Conservation (phyloP, 2,888 invertebrate genomes). For the Machimus rusticus region DNA sequence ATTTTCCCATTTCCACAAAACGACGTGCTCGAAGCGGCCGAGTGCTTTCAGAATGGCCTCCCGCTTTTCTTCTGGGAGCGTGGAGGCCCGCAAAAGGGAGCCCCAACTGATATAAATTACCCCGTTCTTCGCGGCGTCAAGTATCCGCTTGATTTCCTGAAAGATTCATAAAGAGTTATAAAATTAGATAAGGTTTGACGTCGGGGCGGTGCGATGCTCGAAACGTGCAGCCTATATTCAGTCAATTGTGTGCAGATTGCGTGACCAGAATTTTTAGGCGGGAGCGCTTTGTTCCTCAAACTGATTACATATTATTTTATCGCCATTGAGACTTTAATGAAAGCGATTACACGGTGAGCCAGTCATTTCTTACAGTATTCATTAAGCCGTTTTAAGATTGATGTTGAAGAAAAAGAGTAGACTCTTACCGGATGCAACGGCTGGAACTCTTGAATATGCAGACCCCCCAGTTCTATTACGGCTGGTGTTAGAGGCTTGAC, state of each 20-base stretch:
- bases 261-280: not conserved
- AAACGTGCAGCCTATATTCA: not conserved
- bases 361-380: not conserved
- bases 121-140: constrained; percentile 69
- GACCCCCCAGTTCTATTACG: constrained; percentile 67
- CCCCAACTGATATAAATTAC: constrained; percentile 77
- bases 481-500: constrained; percentile 63
- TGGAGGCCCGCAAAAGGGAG: constrained; percentile 71
- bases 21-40: constrained; percentile 66
- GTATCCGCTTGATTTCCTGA: constrained; percentile 67
- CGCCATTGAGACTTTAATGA: not conserved
- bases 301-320: not conserved
- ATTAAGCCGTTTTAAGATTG: not conserved
- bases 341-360: not conserved
- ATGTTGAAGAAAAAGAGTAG: not conserved
- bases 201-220: not conserved
- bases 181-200: not conserved
- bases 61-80: constrained; percentile 67
- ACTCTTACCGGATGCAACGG: constrained; percentile 54
- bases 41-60: constrained; percentile 68
- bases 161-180: not conserved
- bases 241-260: not conserved
- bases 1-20: constrained; percentile 78
- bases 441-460: constrained; percentile 63
- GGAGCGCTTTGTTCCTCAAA: not conserved